Percentiles rank a stretch among this genome's conserved stretches.
These are phyloP conservation scores for Morus bassanus DNA, from an alignment of 2,797 vertebrate species.

Conservation along the genomic window DNA sequence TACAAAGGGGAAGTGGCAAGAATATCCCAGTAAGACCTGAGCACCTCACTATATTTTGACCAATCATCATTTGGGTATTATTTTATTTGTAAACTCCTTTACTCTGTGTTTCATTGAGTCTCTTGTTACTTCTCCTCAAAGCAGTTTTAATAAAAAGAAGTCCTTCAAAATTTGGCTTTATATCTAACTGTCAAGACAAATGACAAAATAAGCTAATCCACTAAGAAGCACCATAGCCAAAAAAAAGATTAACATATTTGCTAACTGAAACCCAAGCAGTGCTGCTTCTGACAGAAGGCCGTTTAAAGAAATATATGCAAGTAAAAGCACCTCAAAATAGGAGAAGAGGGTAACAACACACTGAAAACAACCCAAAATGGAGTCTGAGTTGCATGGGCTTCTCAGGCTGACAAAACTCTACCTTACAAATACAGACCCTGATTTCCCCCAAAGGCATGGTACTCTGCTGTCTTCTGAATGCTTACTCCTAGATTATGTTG, in stretches of 20 bases:
- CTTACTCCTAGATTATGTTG: neutral
- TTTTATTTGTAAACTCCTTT: neutral
- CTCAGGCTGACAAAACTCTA: neutral
- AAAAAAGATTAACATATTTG: neutral
- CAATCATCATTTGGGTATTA: accelerated
- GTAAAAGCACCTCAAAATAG: neutral
- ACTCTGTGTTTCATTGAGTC: neutral
- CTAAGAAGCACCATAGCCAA: neutral
- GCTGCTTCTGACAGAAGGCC: neutral
- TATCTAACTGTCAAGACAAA: neutral
- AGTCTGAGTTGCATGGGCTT: neutral
- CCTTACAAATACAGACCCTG: neutral
- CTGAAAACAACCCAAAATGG: neutral
- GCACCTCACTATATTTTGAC: neutral
- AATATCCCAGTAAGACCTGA: neutral
- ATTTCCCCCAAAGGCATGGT: neutral
- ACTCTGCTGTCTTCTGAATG: neutral
- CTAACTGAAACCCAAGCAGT: neutral
- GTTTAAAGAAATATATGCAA: neutral
- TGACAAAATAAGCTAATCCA: neutral
- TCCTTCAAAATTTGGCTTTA: neutral
- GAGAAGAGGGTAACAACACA: neutral
- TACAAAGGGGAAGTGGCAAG: neutral
- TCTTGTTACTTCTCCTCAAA: neutral
- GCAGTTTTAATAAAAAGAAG: neutral